Evolutionary conservation across 2,888 invertebrate species (phyloP).

Genomic region (Ophion ventricosus): DNA sequence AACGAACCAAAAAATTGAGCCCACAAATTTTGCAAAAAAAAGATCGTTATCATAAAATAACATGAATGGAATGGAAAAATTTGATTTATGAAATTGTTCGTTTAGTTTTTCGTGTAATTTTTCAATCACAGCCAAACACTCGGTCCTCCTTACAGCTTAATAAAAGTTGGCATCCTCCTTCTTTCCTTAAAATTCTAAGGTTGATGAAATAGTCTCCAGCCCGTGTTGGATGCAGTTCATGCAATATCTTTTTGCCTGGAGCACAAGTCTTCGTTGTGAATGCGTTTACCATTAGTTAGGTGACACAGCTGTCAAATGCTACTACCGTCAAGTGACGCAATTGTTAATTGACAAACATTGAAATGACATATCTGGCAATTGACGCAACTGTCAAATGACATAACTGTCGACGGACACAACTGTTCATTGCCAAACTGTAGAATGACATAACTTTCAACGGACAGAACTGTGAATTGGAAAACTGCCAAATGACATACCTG

Average conservation of each 20-base stretch:
- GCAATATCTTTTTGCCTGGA: no score
- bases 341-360: neutral
- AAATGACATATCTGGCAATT: neutral
- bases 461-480: neutral
- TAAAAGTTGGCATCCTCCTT: no score
- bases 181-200: no score
- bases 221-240: no score
- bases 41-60: neutral
- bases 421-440: neutral
- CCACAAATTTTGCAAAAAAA: neutral
- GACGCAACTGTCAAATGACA: neutral
- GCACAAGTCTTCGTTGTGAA: no score
- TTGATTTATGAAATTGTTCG: no score
- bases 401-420: neutral
- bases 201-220: no score
- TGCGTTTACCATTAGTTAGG: neutral
- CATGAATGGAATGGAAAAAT: neutral
- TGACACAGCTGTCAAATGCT: neutral
- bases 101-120: no score
- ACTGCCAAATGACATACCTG: neutral
- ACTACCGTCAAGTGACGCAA: neutral
- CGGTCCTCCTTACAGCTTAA: no score
- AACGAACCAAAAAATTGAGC: neutral
- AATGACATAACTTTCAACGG: neutral
- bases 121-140: no score